phyloP scores from a whole-genome alignment of 1,140 invertebrate species.

The Lineus longissimus region DNA sequence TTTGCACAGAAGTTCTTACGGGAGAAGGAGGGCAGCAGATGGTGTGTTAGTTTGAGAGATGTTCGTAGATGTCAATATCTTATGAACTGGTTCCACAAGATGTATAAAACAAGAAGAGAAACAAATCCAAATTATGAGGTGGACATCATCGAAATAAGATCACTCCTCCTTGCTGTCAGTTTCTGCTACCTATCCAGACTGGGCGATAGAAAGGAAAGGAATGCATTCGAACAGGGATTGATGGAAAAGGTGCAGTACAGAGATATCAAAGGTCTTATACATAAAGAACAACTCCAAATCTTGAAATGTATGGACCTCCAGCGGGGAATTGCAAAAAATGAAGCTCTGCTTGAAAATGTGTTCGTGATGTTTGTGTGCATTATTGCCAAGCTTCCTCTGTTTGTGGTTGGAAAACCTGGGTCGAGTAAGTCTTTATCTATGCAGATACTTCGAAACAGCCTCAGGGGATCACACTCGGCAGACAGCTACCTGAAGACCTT shows the following conservation, averaged over 20 bases:
- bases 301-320: slow-evolving; percentile 24
- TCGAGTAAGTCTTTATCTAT: slow-evolving; percentile 30
- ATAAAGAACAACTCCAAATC: slow-evolving; percentile 22
- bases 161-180: no score
- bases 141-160: no score
- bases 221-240: slow-evolving; percentile 11
- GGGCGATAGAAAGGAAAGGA: no score
- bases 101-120: no score
- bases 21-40: no score
- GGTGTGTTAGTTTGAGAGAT: no score
- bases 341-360: slow-evolving; percentile 28
- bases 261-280: slow-evolving; percentile 25
- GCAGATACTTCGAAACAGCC: slow-evolving; percentile 26
- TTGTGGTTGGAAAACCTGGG: slow-evolving; percentile 32
- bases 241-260: slow-evolving; percentile 30
- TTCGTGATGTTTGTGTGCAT: slow-evolving; percentile 30
- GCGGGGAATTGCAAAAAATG: slow-evolving; percentile 24
- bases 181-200: no score
- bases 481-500: slow-evolving; percentile 20
- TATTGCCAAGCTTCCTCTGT: slow-evolving; percentile 26
- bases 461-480: slow-evolving; percentile 25
- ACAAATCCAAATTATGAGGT: no score
- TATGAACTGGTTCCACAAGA: no score
- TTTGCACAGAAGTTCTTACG: no score
- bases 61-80: no score